phyloP scores from a whole-genome alignment of 1,140 invertebrate genomes.

The Myzus persicae region DNA sequence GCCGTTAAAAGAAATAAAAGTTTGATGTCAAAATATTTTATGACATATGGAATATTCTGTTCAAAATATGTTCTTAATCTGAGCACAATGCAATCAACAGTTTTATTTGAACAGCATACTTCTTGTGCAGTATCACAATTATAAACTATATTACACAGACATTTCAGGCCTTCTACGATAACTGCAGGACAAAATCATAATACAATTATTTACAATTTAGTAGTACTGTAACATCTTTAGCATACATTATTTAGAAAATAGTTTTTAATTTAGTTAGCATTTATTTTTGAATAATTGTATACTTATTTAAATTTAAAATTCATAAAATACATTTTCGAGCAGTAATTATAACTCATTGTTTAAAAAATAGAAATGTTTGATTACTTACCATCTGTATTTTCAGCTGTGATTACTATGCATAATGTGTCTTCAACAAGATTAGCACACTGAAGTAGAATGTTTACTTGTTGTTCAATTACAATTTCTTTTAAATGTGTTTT shows the following conservation, averaged over 20 bases:
- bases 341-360: not conserved
- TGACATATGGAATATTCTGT: constrained; percentile 68
- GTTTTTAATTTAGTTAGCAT: not conserved
- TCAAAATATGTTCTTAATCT: constrained; percentile 76
- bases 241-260: constrained; percentile 13
- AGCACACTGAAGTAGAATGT: constrained; percentile 72
- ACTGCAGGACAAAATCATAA: constrained; percentile 66
- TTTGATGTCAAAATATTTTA: constrained; percentile 89
- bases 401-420: constrained; percentile 39
- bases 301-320: not conserved
- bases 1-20: constrained; percentile 89
- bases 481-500: constrained; percentile 76
- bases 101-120: constrained; percentile 75
- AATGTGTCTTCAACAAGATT: constrained; percentile 65
- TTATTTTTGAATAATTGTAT: not conserved
- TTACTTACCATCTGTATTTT: constrained; percentile 53
- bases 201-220: not conserved
- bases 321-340: not conserved
- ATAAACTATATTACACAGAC: constrained; percentile 88
- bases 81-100: constrained; percentile 77
- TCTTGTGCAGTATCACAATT: constrained; percentile 77
- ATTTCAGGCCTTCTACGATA: constrained; percentile 82
- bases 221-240: not conserved
- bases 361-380: not conserved
- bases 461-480: constrained; percentile 73